Percentiles rank a stretch among this genome's conserved stretches.
Conservation (phyloP, 2,797 vertebrate genomes). For the Intellagama lesueurii region DNA sequence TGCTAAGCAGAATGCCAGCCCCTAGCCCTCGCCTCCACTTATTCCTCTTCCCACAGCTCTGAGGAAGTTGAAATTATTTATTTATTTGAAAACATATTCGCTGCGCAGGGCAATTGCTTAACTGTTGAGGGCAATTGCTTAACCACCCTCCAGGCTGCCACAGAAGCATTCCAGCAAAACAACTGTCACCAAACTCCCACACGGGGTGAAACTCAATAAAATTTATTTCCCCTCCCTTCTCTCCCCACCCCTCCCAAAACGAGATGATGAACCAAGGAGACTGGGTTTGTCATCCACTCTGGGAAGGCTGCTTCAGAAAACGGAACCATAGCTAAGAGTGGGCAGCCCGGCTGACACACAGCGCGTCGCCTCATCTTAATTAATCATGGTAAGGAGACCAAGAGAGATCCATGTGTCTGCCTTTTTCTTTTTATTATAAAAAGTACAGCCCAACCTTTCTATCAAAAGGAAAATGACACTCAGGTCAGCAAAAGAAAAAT, state of each 20-base stretch:
- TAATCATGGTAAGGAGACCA: not conserved
- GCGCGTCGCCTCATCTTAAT: too few species aligned
- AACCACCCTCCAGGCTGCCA: not conserved
- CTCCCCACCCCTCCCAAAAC: slow-evolving; percentile 49
- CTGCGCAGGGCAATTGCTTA: slow-evolving; percentile 1
- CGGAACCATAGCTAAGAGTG: not conserved
- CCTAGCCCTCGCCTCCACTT: too few species aligned
- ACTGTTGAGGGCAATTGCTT: slow-evolving; percentile 25
- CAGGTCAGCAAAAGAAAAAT: too few species aligned
- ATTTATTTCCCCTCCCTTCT: slow-evolving; percentile 9
- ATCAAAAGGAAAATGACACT: too few species aligned
- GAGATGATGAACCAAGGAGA: slow-evolving; percentile 62
- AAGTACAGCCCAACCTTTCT: too few species aligned
- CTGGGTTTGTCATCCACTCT: slow-evolving; percentile 57
- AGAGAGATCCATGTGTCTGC: not conserved
- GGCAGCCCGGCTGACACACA: too few species aligned
- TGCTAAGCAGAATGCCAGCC: not conserved
- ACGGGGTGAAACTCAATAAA: slow-evolving; percentile 61
- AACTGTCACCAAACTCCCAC: slow-evolving; percentile 69
- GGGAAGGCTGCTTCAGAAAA: not conserved
- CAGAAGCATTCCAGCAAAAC: slow-evolving; percentile 42
- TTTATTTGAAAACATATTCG: too few species aligned
- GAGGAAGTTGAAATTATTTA: not conserved
- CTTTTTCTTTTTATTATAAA: too few species aligned
- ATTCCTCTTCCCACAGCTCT: not conserved